Evolutionary conservation across 2,888 invertebrate species (phyloP).

Genomic region (Homarus gammarus): DNA sequence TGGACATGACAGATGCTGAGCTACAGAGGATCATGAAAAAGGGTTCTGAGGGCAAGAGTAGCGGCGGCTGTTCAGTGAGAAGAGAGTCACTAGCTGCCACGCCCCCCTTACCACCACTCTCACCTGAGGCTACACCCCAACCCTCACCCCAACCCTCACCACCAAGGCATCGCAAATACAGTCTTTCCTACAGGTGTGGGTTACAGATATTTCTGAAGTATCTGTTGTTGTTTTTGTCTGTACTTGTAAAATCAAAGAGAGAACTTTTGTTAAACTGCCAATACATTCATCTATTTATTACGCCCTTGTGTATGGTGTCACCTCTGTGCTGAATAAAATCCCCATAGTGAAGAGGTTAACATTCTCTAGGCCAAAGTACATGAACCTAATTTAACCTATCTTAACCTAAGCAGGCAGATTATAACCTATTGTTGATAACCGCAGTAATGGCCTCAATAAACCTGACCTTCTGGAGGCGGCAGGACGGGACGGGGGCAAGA

Average conservation of each 20-base stretch:
- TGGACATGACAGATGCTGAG: constrained; percentile 76
- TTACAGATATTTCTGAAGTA: neutral
- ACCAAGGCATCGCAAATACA: constrained; percentile 47
- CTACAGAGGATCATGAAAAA: constrained; percentile 68
- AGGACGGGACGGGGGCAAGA: constrained; percentile 39
- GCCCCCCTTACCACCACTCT: constrained; percentile 72
- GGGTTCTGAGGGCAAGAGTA: constrained; percentile 35
- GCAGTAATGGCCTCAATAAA: constrained; percentile 63
- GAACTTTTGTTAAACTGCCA: too few relatives aligned
- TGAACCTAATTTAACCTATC: too few relatives aligned
- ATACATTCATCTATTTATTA: too few relatives aligned
- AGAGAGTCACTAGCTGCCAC: constrained; percentile 65
- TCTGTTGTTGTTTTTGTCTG: too few relatives aligned
- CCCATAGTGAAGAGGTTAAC: too few relatives aligned
- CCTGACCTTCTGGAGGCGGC: constrained; percentile 73
- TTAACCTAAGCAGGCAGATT: too few relatives aligned
- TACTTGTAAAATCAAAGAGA: too few relatives aligned
- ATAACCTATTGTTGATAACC: too few relatives aligned
- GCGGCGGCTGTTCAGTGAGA: neutral
- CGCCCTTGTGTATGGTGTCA: too few relatives aligned
- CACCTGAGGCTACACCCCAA: constrained; percentile 67
- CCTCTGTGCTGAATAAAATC: too few relatives aligned
- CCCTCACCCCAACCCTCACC: constrained; percentile 49
- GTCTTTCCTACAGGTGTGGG: constrained; percentile 64
- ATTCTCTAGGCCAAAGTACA: too few relatives aligned